phyloP scores from a whole-genome alignment of 1,140 invertebrate genomes.

The Proales similis region DNA sequence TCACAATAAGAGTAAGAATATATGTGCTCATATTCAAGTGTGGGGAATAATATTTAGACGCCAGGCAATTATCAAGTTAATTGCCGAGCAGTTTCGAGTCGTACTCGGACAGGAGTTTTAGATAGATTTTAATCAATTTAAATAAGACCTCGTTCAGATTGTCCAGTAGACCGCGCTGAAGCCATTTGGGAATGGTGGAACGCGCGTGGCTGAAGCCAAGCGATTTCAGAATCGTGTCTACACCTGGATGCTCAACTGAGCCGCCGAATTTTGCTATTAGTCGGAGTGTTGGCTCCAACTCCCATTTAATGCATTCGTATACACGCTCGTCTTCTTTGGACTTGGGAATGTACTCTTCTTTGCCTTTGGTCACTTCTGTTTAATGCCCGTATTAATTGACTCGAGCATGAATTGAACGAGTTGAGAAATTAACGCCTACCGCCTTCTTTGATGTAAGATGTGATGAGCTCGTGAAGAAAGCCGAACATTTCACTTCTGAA shows the following conservation, averaged over 20 bases:
- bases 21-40: too few relatives aligned
- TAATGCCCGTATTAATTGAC: background rate
- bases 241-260: conserved; percentile 22
- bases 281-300: conserved; percentile 90
- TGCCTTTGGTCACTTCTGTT: conserved; percentile 11
- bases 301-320: conserved; percentile 92
- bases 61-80: too few relatives aligned
- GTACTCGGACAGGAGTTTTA: conserved; percentile 25
- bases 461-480: conserved; percentile 91
- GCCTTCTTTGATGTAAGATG: conserved; percentile 62
- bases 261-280: conserved; percentile 48
- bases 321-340: conserved; percentile 76
- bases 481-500: conserved; percentile 95
- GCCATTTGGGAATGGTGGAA: conserved; percentile 96
- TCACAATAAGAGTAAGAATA: too few relatives aligned
- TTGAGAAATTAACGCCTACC: background rate
- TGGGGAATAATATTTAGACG: too few relatives aligned
- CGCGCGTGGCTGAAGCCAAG: conserved; percentile 90
- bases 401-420: background rate
- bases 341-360: conserved; percentile 44
- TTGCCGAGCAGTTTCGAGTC: too few relatives aligned
- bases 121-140: conserved; percentile 13
- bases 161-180: conserved; percentile 93
- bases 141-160: conserved; percentile 31
- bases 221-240: conserved; percentile 92